Evolutionary conservation across 2,113 vertebrate genomes (phyloP), one percentile per base, ranked within the genome.

Genomic region (Bufo gargarizans): DNA sequence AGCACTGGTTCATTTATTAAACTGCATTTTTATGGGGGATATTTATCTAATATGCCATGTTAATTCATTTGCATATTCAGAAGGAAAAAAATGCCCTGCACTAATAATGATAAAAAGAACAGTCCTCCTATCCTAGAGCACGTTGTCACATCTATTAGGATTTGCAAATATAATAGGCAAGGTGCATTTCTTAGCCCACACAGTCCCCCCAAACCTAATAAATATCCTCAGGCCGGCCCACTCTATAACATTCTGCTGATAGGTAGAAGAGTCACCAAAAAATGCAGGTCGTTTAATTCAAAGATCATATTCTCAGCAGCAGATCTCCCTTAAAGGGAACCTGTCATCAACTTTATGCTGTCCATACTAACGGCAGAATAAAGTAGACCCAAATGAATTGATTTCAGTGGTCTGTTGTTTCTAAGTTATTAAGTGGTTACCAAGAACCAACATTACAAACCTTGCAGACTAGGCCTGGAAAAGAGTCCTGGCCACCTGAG

Each of bases 21-120:
- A 45, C 47, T 61, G 79, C 79, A 45, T 61, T 81, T 47, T 50
- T 22, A 12, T 81, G 16, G 33, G 22, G 55, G 33, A 45, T 13
- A 78, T 61, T 77, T 78, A 14, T 80, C n/a, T 45, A 63, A 59
- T 81, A 81, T 59, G 77, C 9, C 58, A 61, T 61, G 58, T 80
- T 80, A 20, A 80, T 45, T 80, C 8, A 59, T 43, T 59, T 58
- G 14, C 47, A 74, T 43, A 74, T 47, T 74, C 43, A 74, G 71
- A 47, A 47, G 71, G 17, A 47, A 74, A 17, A 2, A 7, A 76
- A 45, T 72, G 6, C 2, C 69, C 5, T 72, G 13, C 69, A 80
- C 53, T 58, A 33, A n/a, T n/a, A 50, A 49, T 76, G 72, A 76
- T 50, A 50, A 78, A 53, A 53, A 53, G 45, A 71, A 4, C 22